Percentiles rank a stretch among this genome's conserved stretches.
phyloP scores from a whole-genome alignment of 2,797 vertebrate genomes.

The Gymnodraco acuticeps region DNA sequence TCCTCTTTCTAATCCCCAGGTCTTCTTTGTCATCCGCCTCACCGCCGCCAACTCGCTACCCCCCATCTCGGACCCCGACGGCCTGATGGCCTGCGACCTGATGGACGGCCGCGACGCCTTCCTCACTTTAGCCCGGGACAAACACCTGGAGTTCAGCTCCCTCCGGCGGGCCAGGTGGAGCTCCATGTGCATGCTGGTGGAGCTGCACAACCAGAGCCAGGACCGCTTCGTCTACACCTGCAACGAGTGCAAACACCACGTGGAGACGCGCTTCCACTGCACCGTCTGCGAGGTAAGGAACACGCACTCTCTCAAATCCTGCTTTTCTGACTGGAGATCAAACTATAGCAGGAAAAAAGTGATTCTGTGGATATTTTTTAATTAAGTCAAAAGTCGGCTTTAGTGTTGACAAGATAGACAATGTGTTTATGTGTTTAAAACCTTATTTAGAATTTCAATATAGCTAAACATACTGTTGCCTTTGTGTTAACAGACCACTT shows the following conservation, averaged over 20 bases:
- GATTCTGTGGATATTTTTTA: not conserved
- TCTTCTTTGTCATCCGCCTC: conserved; percentile 98
- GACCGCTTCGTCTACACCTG: conserved; percentile 99
- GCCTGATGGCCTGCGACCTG: conserved; percentile 95
- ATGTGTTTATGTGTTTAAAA: no score
- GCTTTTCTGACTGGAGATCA: not conserved
- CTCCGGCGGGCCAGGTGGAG: conserved; percentile 95
- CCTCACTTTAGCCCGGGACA: conserved; percentile 96
- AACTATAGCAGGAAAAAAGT: not conserved
- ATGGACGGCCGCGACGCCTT: conserved; percentile 99
- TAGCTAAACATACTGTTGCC: not conserved
- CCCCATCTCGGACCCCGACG: conserved; percentile 91
- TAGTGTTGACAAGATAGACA: not conserved
- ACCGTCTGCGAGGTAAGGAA: conserved; percentile 95
- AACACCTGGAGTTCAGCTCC: conserved; percentile 98
- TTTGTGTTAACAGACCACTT: not conserved
- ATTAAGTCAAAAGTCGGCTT: not conserved
- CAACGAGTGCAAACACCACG: conserved; percentile 98
- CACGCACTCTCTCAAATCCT: rapidly evolving
- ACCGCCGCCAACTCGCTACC: conserved; percentile 96
- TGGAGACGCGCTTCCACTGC: conserved; percentile 98
- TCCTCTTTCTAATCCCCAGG: conserved; percentile 75
- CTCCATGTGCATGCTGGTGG: conserved; percentile 98
- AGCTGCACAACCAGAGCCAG: conserved; percentile 98
- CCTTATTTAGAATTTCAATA: not conserved